These are phyloP conservation scores for Simalia tracyae DNA, from an alignment of 2,797 vertebrate species.

Conservation along the genomic window DNA sequence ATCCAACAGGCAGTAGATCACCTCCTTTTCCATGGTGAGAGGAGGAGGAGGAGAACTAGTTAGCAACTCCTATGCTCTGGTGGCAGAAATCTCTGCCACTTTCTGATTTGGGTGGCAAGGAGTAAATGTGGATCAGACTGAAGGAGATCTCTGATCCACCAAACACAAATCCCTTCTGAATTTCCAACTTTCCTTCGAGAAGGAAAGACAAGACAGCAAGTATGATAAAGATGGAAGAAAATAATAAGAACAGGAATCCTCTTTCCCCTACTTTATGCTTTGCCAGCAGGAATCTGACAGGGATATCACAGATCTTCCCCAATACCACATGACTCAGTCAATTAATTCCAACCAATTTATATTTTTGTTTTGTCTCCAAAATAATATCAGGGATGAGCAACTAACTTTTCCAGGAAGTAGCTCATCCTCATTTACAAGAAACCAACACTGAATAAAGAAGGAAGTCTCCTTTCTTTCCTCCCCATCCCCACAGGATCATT, in stretches of 20 bases:
- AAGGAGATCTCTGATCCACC: neutral
- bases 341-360: neutral
- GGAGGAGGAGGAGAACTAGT: neutral
- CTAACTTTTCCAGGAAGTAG: neutral
- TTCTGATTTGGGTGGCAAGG: neutral
- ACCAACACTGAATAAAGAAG: neutral
- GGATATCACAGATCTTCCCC: neutral
- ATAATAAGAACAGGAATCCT: neutral
- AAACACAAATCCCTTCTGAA: neutral
- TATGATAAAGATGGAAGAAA: neutral
- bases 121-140: neutral
- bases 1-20: neutral
- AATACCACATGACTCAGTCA: neutral
- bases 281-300: neutral
- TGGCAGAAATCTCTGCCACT: neutral
- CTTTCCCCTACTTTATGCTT: neutral
- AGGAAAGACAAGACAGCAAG: neutral
- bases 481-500: neutral
- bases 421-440: neutral
- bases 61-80: neutral
- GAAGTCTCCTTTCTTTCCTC: neutral
- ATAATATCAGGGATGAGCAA: neutral
- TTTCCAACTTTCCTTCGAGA: neutral
- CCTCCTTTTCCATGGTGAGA: neutral
- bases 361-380: neutral